Conservation (phyloP, 2,797 vertebrate species). For the Nannoperca obscura region DNA sequence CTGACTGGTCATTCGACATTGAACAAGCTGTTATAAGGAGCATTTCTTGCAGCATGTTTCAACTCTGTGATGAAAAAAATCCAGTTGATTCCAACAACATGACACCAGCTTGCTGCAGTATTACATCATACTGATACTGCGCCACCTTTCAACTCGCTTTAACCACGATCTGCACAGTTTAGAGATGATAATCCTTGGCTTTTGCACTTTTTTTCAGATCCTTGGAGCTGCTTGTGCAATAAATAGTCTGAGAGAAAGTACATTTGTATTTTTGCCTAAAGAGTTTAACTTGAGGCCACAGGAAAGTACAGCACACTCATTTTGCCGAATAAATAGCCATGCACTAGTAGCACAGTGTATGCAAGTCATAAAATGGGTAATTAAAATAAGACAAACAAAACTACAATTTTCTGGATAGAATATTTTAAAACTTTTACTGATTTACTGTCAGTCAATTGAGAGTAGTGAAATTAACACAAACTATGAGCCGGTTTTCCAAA, state of each 20-base stretch:
- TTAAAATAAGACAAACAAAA: slow-evolving; percentile 16
- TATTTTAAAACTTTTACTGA: background rate
- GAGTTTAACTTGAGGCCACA: slow-evolving; percentile 37
- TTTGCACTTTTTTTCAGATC: slow-evolving; percentile 32
- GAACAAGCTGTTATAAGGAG: slow-evolving; percentile 21
- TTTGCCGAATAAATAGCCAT: slow-evolving; percentile 48
- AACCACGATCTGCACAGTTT: slow-evolving; percentile 22
- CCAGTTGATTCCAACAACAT: slow-evolving; percentile 18
- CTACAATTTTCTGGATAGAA: background rate
- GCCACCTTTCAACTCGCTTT: slow-evolving; percentile 22
- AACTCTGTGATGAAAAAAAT: slow-evolving; percentile 32
- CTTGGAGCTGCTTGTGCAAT: slow-evolving; percentile 28
- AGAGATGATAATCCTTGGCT: slow-evolving; percentile 48
- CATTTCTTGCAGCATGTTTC: slow-evolving; percentile 28
- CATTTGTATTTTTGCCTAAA: slow-evolving; percentile 9
- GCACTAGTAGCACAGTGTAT: slow-evolving; percentile 49
- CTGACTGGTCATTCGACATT: slow-evolving; percentile 1
- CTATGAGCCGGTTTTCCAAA: slow-evolving; percentile 45
- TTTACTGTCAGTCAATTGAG: background rate
- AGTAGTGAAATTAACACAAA: background rate
- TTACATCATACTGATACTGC: slow-evolving; percentile 61
- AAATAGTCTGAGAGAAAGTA: background rate
- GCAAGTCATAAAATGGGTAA: slow-evolving; percentile 3
- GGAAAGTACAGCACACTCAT: slow-evolving; percentile 29
- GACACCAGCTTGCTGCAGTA: slow-evolving; percentile 53